phyloP scores from a whole-genome alignment of 2,888 invertebrate genomes.

The Pachydiplax longipennis region DNA sequence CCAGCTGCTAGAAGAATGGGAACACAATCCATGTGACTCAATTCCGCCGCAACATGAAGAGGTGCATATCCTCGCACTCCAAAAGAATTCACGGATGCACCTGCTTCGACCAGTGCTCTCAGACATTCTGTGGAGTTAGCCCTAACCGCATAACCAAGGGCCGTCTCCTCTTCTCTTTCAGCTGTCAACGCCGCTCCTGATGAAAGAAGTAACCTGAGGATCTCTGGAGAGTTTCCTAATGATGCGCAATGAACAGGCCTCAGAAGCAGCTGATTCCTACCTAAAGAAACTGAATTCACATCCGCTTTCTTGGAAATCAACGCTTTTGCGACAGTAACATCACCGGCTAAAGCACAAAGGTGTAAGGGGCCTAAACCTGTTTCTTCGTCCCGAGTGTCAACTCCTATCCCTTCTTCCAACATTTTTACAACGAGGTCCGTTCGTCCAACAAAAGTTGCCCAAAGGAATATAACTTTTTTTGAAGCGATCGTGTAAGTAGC shows the following conservation, averaged over 20 bases:
- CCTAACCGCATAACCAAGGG: slow-evolving; percentile 84
- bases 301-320: slow-evolving; percentile 74
- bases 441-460: slow-evolving; percentile 77
- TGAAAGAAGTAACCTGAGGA: slow-evolving; percentile 78
- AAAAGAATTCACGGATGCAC: slow-evolving; percentile 77
- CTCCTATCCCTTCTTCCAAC: slow-evolving; percentile 73
- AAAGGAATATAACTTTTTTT: slow-evolving; percentile 74
- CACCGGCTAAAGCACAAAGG: slow-evolving; percentile 81
- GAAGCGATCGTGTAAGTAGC: slow-evolving; percentile 70
- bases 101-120: slow-evolving; percentile 75
- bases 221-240: slow-evolving; percentile 84
- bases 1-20: slow-evolving; percentile 77
- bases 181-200: slow-evolving; percentile 72
- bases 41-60: slow-evolving; percentile 81
- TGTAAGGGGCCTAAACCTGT: slow-evolving; percentile 76
- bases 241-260: slow-evolving; percentile 86
- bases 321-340: slow-evolving; percentile 72
- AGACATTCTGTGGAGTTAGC: slow-evolving; percentile 85
- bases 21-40: slow-evolving; percentile 79
- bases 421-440: slow-evolving; percentile 72
- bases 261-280: neutral
- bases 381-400: slow-evolving; percentile 73
- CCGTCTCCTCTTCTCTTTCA: slow-evolving; percentile 58
- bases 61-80: slow-evolving; percentile 78
- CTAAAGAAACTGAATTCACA: slow-evolving; percentile 72